phyloP scores from a whole-genome alignment of 2,888 invertebrate genomes.

The Arctia plantaginis region DNA sequence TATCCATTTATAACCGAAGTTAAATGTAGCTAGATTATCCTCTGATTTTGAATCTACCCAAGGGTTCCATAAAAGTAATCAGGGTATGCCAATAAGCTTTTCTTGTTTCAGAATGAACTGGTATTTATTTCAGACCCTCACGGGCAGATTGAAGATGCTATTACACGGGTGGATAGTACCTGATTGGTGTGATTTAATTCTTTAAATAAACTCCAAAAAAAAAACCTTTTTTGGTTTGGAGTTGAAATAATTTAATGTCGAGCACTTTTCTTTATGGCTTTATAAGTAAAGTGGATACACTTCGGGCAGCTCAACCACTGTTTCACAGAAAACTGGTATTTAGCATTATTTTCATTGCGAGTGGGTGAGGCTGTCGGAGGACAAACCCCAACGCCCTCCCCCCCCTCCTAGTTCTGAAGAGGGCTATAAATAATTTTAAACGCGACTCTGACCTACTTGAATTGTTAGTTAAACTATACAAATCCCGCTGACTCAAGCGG shows the following conservation, averaged over 20 bases:
- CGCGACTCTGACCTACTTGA: no score
- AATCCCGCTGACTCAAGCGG: no score
- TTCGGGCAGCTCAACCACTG: no score
- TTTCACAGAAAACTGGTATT: no score
- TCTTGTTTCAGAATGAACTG: constrained; percentile 29
- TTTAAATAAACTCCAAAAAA: constrained; percentile 39
- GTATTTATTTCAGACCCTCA: constrained; percentile 27
- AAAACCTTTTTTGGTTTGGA: constrained; percentile 15
- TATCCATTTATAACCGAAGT: constrained; percentile 28
- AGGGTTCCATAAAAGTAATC: constrained; percentile 47
- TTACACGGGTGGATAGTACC: constrained; percentile 49
- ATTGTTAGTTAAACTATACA: no score
- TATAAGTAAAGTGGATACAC: no score
- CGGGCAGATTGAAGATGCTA: constrained; percentile 51
- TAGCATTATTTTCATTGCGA: no score
- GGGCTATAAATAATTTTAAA: no score
- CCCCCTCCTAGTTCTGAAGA: no score
- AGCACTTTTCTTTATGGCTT: no score
- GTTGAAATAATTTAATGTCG: constrained; percentile 8
- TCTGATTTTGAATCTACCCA: constrained; percentile 33
- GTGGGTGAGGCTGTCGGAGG: no score
- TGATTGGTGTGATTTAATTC: constrained; percentile 49
- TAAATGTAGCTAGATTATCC: constrained; percentile 30
- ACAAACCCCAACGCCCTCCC: no score
- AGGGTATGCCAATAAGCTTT: constrained; percentile 37